These are phyloP conservation scores for Amphiprion clarkii DNA, from an alignment of 2,797 vertebrate genomes.

Conservation along the genomic window DNA sequence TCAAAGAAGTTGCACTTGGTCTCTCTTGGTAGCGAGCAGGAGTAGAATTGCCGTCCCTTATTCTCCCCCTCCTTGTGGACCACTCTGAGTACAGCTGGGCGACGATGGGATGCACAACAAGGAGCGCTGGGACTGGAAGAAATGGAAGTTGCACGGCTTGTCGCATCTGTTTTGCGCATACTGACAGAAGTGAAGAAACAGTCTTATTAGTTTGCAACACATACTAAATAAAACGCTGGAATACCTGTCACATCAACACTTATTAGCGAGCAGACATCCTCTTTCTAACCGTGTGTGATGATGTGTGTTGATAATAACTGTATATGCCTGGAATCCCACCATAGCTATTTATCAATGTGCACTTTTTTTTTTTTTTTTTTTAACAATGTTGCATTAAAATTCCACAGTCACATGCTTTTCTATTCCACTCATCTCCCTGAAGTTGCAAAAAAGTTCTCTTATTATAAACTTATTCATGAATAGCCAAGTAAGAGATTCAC, in stretches of 20 bases:
- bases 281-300: constrained; percentile 19
- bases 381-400: constrained; percentile 62
- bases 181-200: constrained; percentile 78
- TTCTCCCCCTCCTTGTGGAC: constrained; percentile 93
- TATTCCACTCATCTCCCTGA: constrained; percentile 57
- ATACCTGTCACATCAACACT: constrained; percentile 57
- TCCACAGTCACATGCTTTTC: constrained; percentile 53
- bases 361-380: constrained; percentile 21
- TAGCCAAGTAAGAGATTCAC: constrained; percentile 62
- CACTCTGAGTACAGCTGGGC: constrained; percentile 85
- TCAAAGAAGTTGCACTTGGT: constrained; percentile 91
- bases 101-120: constrained; percentile 86
- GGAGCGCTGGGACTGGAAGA: constrained; percentile 70
- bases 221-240: constrained; percentile 46
- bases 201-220: constrained; percentile 66
- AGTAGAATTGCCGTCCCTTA: constrained; percentile 92
- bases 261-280: constrained; percentile 55
- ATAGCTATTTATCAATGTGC: constrained; percentile 43
- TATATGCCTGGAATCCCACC: constrained; percentile 28
- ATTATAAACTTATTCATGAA: constrained; percentile 80
- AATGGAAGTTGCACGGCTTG: constrained; percentile 27
- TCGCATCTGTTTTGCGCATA: constrained; percentile 48
- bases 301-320: constrained; percentile 35
- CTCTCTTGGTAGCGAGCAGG: constrained; percentile 88
- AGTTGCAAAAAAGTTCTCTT: constrained; percentile 74